These are phyloP conservation scores for Onthophagus taurus DNA, from an alignment of 1,140 invertebrate genomes.

Conservation along the genomic window DNA sequence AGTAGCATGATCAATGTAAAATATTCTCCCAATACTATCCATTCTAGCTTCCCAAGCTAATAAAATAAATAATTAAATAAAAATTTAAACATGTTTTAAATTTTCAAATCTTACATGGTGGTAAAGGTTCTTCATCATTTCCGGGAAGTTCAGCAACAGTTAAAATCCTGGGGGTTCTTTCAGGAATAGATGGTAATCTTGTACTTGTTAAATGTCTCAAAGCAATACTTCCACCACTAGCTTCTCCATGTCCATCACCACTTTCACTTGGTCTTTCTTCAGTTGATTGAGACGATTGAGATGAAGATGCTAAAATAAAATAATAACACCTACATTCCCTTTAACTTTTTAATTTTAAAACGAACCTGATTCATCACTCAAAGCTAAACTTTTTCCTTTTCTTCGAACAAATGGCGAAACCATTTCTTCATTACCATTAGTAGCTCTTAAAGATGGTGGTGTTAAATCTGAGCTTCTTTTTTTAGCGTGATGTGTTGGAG, in stretches of 20 bases:
- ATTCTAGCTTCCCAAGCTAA: conserved; percentile 85
- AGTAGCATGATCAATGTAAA: conserved; percentile 88
- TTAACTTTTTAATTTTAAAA: too few relatives aligned
- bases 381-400: not conserved
- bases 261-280: conserved; percentile 21
- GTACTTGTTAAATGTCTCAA: conserved; percentile 63
- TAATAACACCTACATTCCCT: too few relatives aligned
- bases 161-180: conserved; percentile 51
- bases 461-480: conserved; percentile 41
- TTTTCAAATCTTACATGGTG: conserved; percentile 60
- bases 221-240: conserved; percentile 43
- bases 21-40: conserved; percentile 83
- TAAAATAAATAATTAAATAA: conserved; percentile 30
- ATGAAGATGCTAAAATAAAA: too few relatives aligned
- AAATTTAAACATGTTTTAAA: too few relatives aligned
- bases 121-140: conserved; percentile 70
- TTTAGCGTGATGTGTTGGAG: conserved; percentile 70
- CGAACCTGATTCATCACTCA: too few relatives aligned
- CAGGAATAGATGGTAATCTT: conserved; percentile 72
- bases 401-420: not conserved
- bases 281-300: conserved; percentile 2
- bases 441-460: conserved; percentile 36
- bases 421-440: conserved; percentile 14
- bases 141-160: conserved; percentile 51
- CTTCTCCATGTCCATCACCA: conserved; percentile 27